Evolutionary conservation across 2,797 vertebrate species (phyloP).

Genomic region (Discoglossus pictus): DNA sequence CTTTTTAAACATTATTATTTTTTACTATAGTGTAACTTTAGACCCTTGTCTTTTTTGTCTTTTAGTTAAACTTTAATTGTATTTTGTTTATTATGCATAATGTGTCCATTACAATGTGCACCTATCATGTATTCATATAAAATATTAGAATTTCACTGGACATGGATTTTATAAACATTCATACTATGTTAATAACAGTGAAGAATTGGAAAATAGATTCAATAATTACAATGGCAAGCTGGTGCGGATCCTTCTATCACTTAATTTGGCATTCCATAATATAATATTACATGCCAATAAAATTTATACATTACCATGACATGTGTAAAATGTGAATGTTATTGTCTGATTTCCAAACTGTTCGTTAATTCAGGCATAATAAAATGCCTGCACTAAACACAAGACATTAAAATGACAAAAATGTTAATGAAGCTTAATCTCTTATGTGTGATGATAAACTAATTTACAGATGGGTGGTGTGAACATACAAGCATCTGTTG

Average conservation of each 20-base stretch:
- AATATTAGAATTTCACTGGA: too few species aligned
- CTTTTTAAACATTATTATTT: too few species aligned
- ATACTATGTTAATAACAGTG: too few species aligned
- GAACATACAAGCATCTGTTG: constrained; percentile 47
- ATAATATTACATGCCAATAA: constrained; percentile 36
- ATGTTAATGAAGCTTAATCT: constrained; percentile 45
- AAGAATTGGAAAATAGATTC: not conserved
- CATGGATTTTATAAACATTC: too few species aligned
- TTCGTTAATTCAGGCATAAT: constrained; percentile 29
- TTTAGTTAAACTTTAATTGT: too few species aligned
- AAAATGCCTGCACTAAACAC: constrained; percentile 37
- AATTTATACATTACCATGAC: constrained; percentile 32
- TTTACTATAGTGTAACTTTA: too few species aligned
- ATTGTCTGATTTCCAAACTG: constrained; percentile 34
- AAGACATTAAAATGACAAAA: constrained; percentile 43
- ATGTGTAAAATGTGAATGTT: constrained; percentile 25
- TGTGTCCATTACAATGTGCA: too few species aligned
- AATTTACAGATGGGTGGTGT: constrained; percentile 35
- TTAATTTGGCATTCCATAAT: constrained; percentile 2
- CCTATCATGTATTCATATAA: too few species aligned
- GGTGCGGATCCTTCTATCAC: constrained; percentile 17
- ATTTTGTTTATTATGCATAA: too few species aligned
- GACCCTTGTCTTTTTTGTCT: too few species aligned
- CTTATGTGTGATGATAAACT: constrained; percentile 31
- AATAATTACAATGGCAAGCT: constrained; percentile 23